phyloP scores from a whole-genome alignment of 1,140 invertebrate species.

The Danaus melanippus region DNA sequence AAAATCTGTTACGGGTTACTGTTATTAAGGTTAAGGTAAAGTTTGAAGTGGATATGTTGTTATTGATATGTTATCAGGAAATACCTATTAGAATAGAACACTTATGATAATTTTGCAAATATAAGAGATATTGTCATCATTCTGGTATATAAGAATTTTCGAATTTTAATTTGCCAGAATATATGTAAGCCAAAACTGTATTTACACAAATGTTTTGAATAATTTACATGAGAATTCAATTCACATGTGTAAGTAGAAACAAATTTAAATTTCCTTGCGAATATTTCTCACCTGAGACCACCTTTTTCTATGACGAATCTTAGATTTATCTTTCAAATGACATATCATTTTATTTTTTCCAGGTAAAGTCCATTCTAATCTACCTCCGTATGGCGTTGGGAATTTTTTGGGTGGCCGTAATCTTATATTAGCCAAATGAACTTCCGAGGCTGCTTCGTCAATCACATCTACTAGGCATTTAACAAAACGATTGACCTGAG shows the following conservation, averaged over 20 bases:
- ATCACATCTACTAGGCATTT: conserved; percentile 91
- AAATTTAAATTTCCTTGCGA: neutral
- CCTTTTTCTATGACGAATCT: conserved; percentile 95
- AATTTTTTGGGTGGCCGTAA: conserved; percentile 93
- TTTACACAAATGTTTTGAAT: no score
- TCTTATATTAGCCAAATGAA: conserved; percentile 91
- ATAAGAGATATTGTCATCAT: no score
- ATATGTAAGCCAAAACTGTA: no score
- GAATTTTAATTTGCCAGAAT: no score
- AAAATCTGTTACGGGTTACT: conserved; percentile 2
- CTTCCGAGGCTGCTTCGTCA: conserved; percentile 94
- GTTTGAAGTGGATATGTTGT: neutral
- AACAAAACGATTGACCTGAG: conserved; percentile 97
- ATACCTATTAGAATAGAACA: conserved; percentile 2
- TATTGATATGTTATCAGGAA: conserved; percentile 10
- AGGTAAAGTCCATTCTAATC: conserved; percentile 95
- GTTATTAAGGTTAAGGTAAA: conserved; percentile 18
- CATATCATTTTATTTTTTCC: conserved; percentile 98
- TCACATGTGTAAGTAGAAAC: neutral
- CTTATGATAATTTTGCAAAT: no score
- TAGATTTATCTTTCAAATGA: conserved; percentile 98
- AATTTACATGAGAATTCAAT: no score
- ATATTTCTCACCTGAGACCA: conserved; percentile 84
- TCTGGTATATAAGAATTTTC: no score
- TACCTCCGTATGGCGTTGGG: conserved; percentile 95